These are phyloP conservation scores for Lepeophtheirus nordmannii DNA, from an alignment of 2,888 invertebrate species.

Conservation along the genomic window DNA sequence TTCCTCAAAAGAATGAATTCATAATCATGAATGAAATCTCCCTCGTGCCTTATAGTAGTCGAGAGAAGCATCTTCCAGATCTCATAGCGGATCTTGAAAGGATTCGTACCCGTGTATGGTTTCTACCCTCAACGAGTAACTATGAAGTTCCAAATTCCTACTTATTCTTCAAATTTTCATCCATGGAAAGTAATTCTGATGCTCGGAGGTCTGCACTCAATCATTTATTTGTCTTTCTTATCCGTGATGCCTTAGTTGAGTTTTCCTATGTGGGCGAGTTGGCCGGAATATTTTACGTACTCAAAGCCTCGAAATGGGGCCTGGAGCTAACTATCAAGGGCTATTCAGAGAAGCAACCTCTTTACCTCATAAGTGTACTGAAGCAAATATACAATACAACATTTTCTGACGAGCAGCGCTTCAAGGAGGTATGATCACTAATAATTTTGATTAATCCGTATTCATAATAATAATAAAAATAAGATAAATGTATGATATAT, in stretches of 20 bases:
- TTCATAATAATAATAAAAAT: no score
- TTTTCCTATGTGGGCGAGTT: conserved; percentile 4
- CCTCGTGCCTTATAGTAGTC: background rate
- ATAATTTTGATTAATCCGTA: no score
- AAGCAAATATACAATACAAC: background rate
- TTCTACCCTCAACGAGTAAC: background rate
- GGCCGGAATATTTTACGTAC: conserved; percentile 9
- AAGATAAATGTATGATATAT: no score
- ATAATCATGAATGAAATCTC: conserved; percentile 5
- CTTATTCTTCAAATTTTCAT: conserved; percentile 7
- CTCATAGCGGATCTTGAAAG: conserved; percentile 11
- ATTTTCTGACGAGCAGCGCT: background rate
- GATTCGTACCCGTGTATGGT: conserved; percentile 3
- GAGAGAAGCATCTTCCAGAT: conserved; percentile 11
- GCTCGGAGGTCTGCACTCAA: background rate
- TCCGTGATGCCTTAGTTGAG: conserved; percentile 14
- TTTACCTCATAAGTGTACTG: conserved; percentile 11
- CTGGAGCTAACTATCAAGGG: conserved; percentile 9
- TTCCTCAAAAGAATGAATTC: conserved; percentile 10
- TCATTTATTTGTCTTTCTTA: conserved; percentile 8
- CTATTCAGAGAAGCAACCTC: conserved; percentile 4
- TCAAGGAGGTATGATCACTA: background rate
- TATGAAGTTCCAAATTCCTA: conserved; percentile 3
- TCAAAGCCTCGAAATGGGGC: background rate
- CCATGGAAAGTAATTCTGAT: background rate